Base-by-base conservation (phyloP, 2,888 invertebrate genomes). In the Drosophila demipolita region DNA sequence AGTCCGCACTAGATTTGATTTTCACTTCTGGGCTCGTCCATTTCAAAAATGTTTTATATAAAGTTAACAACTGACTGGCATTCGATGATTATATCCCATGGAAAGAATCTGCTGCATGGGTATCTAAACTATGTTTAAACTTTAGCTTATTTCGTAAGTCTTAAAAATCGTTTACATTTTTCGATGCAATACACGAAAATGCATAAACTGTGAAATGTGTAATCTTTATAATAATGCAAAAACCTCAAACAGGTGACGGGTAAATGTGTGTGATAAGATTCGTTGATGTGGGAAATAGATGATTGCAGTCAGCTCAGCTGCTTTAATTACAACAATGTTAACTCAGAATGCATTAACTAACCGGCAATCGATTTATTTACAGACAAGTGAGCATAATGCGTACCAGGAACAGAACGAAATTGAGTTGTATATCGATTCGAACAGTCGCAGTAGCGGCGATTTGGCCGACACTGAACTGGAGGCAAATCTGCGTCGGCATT, bases 401-500 rank as follows among this genome's bases (percentile, higher is more conserved):
- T 93, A 91, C 75, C 91, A 88, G 77, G 92, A 93, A 70, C 91
- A 92, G 68, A 93, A 93, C 78, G 93, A 93, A 63, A 92, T 93
- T 66, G 93, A 93, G 82, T 81, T 93, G n/a, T 93, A 92, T 73
- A 91, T 93, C 33, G 93, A 93, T 78, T 93, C 93, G 59, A 93
- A 93, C 68, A 93, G 93, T 78, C 91, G 93, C 38, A 93, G 93
- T 74, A 93, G 93, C 68, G 92, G 92, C 40, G 93, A 93, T 60
- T 73, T 92, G 59, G 92, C 90, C 7, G 93, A 93, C 60, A 92
- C 92, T 15, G 92, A 93, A 76, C 69, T 92, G 73, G 92, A 92
- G 75, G 89, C 91, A 32, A 92, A 93, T 85, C 73, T 92, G 45
- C 90, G 92, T 0, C 90, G 92, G 52, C 96, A 96, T 91, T 96